These are phyloP conservation scores for Actinia equina DNA, from an alignment of 64 coral and sea anemone genomes.

Conservation along the genomic window DNA sequence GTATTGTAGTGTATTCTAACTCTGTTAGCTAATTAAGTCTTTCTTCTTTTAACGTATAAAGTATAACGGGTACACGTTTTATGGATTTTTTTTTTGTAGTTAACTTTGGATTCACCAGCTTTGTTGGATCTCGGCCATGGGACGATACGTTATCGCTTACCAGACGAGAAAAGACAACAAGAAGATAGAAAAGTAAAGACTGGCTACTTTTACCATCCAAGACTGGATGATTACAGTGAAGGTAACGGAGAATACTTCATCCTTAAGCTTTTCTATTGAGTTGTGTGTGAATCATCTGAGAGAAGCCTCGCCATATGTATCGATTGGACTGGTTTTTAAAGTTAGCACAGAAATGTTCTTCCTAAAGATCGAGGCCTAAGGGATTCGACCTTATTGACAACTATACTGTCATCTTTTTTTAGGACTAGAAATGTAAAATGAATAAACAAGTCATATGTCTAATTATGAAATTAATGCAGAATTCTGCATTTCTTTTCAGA, in stretches of 20 bases:
- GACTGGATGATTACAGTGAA: constrained; percentile 97
- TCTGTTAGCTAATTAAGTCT: neutral
- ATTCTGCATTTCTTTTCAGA: constrained; percentile 37
- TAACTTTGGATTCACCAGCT: constrained; percentile 83
- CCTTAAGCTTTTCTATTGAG: neutral
- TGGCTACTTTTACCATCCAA: constrained; percentile 97
- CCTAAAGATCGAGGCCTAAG: no score
- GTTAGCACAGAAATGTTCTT: no score
- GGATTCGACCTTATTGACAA: no score
- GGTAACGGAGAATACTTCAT: constrained; percentile 41
- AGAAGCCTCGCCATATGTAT: no score
- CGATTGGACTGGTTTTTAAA: no score
- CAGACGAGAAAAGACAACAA: constrained; percentile 59
- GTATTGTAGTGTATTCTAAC: neutral
- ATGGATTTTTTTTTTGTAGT: neutral
- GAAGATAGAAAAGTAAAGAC: constrained; percentile 74
- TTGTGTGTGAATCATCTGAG: no score
- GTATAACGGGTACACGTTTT: neutral
- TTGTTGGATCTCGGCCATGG: constrained; percentile 93
- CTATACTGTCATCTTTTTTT: no score
- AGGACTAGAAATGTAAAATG: no score
- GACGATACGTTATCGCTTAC: constrained; percentile 83
- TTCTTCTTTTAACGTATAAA: neutral
- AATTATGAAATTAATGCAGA: neutral
- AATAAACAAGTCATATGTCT: neutral